Conservation (phyloP, 2,888 invertebrate species). For the Cyrtodaria siliqua region DNA sequence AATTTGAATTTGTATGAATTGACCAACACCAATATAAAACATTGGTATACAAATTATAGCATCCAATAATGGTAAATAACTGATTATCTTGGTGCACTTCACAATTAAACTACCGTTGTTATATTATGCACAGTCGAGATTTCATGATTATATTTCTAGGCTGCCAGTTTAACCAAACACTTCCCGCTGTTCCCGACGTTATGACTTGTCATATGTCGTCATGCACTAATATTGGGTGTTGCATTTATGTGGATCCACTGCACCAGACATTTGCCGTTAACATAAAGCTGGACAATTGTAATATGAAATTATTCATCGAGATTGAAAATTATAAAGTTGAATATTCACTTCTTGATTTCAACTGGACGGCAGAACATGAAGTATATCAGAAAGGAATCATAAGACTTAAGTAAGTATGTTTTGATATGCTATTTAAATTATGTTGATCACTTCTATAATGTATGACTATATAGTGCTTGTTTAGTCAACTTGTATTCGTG, state of each 20-base stretch:
- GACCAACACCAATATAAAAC: no score
- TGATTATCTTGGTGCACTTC: no score
- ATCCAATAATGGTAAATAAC: no score
- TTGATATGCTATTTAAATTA: neutral
- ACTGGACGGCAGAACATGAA: constrained; percentile 42
- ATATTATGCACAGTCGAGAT: no score
- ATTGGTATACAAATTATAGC: no score
- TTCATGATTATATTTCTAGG: neutral
- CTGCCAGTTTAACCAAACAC: neutral
- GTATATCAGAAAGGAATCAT: constrained; percentile 58
- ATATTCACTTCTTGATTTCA: constrained; percentile 41
- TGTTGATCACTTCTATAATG: no score
- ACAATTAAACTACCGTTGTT: no score
- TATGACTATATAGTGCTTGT: no score
- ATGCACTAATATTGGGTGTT: constrained; percentile 20
- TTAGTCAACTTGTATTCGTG: no score
- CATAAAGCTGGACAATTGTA: constrained; percentile 46
- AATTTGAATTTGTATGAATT: no score
- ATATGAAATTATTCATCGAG: constrained; percentile 39
- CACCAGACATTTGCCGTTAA: constrained; percentile 19
- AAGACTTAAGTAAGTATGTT: constrained; percentile 36
- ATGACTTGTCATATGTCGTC: neutral
- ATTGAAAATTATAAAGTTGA: constrained; percentile 55
- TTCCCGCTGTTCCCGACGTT: neutral
- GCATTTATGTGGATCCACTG: constrained; percentile 25